phyloP scores from a whole-genome alignment of 2,113 vertebrate species.

The Urocitellus parryii region DNA sequence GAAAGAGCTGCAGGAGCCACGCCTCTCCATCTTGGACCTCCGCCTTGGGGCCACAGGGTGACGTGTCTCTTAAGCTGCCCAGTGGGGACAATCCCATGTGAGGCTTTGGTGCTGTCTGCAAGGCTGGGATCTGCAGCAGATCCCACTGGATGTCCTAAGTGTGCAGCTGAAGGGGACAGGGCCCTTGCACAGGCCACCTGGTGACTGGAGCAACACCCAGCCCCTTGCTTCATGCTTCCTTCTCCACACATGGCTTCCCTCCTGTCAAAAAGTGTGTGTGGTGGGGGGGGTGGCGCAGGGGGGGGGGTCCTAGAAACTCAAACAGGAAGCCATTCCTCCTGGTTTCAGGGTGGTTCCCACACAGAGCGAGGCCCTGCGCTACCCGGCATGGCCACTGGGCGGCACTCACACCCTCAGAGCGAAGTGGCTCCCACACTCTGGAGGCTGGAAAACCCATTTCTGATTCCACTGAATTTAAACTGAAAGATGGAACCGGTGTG shows the following conservation, averaged over 20 bases:
- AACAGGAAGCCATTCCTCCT: fast-evolving
- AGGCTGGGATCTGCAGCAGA: not conserved
- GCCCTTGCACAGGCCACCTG: fast-evolving
- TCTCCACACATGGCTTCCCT: fast-evolving
- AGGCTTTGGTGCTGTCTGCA: not conserved
- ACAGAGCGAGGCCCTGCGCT: not conserved
- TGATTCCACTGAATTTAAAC: not conserved
- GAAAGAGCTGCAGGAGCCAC: not conserved
- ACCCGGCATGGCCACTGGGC: conserved; percentile 9
- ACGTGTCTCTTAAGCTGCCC: not conserved
- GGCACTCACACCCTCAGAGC: not conserved
- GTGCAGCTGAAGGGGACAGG: too few species aligned
- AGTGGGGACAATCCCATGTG: not conserved
- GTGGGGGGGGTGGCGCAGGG: fast-evolving
- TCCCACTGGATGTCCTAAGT: too few species aligned
- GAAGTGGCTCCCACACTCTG: not conserved
- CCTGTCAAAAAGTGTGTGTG: not conserved
- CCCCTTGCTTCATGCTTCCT: fast-evolving
- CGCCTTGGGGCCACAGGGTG: too few species aligned
- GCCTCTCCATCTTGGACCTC: not conserved
- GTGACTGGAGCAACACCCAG: not conserved
- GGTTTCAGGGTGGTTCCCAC: not conserved
- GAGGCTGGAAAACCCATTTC: fast-evolving
- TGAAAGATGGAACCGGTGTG: fast-evolving
- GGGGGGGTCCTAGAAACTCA: not conserved